Percentiles rank a stretch among this genome's conserved stretches.
Evolutionary conservation across 2,797 vertebrate genomes (phyloP).

Genomic region (Premnoplex brunnescens): DNA sequence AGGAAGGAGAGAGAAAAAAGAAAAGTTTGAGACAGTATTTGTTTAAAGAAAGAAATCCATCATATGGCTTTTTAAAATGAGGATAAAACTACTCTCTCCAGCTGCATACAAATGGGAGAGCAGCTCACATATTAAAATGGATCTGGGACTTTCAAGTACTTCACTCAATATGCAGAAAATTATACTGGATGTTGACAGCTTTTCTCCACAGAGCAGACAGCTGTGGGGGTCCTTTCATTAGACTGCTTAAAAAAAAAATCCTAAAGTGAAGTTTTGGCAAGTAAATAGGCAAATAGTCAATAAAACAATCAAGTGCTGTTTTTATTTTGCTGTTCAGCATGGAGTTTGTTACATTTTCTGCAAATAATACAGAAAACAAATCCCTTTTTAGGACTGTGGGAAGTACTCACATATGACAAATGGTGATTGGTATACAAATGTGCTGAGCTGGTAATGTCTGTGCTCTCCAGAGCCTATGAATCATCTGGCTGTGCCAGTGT

Average conservation of each 20-base stretch:
- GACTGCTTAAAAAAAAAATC: conserved; percentile 5
- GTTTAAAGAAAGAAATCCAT: conserved; percentile 56
- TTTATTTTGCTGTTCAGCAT: conserved; percentile 44
- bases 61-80: conserved; percentile 24
- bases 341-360: conserved; percentile 46
- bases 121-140: conserved; percentile 50
- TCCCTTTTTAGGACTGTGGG: conserved; percentile 53
- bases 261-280: conserved; percentile 57
- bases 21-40: conserved; percentile 25
- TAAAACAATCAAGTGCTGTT: conserved; percentile 46
- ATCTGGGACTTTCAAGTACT: conserved; percentile 53
- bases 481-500: conserved; percentile 37
- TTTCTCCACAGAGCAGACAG: conserved; percentile 33
- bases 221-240: conserved; percentile 64
- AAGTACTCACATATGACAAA: conserved; percentile 69
- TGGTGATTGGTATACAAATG: conserved; percentile 62
- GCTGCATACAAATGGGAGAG: conserved; percentile 52
- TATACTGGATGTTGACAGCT: conserved; percentile 45
- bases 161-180: conserved; percentile 57
- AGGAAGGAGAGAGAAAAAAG: background rate
- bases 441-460: conserved; percentile 69
- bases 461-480: conserved; percentile 59
- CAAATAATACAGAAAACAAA: conserved; percentile 56
- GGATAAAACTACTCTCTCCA: conserved; percentile 28
- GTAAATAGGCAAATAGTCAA: conserved; percentile 43